Evolutionary conservation across 2,888 invertebrate species (phyloP), one percentile per base, ranked within the genome.

Genomic region (Dendrolimus houi): DNA sequence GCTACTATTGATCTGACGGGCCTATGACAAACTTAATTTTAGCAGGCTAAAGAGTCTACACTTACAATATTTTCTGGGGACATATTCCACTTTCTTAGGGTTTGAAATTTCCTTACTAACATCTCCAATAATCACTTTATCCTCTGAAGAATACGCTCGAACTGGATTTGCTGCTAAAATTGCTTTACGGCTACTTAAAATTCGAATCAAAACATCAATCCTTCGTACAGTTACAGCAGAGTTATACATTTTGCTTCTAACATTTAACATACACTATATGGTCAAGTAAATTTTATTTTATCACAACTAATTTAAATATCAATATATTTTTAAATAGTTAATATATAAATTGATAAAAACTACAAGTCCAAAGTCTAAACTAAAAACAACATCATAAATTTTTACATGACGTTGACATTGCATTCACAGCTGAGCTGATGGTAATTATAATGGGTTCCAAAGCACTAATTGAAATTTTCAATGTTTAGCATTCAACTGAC

Each of bases 21-120:
- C 29, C 29, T 29, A 29, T 6, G 29, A 29, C 29, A 6, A 29
- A 29, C 29, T 29, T 29, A 29, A 14, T 29, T 6, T 3, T 29
- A 29, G 29, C 29, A 3, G 29, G 6, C 3, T 3, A 29, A 29
- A 29, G 3, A 29, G 29, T 3, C 29, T 57, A 61, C 57, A 92
- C 94, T 94, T 91, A 96, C 96, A 89, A 78, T 96, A 96, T 70
- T 95, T 94, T 69, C 92, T 87, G 9, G 98, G 98, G n/a, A 98
- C 96, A 77, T 95, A 93, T 89, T 97, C 95, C 2, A 94, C 93
- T 75, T 93, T 92, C 69, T 93, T 93, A 0, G 96, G 93, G 54
- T 81, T 73, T 59, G 72, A 71, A 10, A 91, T 71, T 52, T 91
- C 90, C 78, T 94, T 95, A 52, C 92, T 92, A 63, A 96, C 93